A percentile compares a stretch with the other conserved stretches of the same genome.
phyloP scores from a whole-genome alignment of 2,113 vertebrate genomes.

The Pagrus major region DNA sequence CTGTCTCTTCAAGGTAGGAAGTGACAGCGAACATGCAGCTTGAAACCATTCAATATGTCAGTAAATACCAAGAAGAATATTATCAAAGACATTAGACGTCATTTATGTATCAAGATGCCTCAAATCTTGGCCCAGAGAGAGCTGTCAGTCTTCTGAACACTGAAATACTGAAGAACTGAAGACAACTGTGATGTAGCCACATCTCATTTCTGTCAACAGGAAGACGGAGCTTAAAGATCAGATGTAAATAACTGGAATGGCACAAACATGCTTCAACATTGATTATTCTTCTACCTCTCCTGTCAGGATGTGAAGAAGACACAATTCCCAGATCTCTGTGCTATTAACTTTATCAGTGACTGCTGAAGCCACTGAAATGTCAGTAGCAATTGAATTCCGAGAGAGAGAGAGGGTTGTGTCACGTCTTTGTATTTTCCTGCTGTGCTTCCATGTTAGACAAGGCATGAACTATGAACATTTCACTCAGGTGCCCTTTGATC shows the following conservation, averaged over 20 bases:
- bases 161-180: slow-evolving; percentile 1
- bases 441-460: slow-evolving; percentile 14
- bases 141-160: slow-evolving; percentile 27
- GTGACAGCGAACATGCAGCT: slow-evolving; percentile 47
- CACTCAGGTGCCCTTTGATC: slow-evolving; percentile 26
- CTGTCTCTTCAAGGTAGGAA: slow-evolving; percentile 15
- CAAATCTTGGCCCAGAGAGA: slow-evolving; percentile 30
- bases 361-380: slow-evolving; percentile 25
- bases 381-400: slow-evolving; percentile 25
- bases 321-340: slow-evolving; percentile 16
- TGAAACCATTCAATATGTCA: slow-evolving; percentile 17
- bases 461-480: slow-evolving; percentile 12
- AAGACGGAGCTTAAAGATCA: slow-evolving; percentile 25
- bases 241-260: slow-evolving; percentile 25
- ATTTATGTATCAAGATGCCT: slow-evolving; percentile 19
- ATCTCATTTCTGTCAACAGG: slow-evolving; percentile 37
- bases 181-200: background rate
- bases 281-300: slow-evolving; percentile 8
- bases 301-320: slow-evolving; percentile 13
- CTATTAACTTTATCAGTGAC: slow-evolving; percentile 27
- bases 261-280: background rate
- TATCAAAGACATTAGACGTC: slow-evolving; percentile 45
- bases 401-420: slow-evolving; percentile 8
- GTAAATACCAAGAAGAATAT: slow-evolving; percentile 35
- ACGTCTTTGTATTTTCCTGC: slow-evolving; percentile 4